Conservation (phyloP, 2,888 invertebrate species). For the Polyommatus iphigenia region DNA sequence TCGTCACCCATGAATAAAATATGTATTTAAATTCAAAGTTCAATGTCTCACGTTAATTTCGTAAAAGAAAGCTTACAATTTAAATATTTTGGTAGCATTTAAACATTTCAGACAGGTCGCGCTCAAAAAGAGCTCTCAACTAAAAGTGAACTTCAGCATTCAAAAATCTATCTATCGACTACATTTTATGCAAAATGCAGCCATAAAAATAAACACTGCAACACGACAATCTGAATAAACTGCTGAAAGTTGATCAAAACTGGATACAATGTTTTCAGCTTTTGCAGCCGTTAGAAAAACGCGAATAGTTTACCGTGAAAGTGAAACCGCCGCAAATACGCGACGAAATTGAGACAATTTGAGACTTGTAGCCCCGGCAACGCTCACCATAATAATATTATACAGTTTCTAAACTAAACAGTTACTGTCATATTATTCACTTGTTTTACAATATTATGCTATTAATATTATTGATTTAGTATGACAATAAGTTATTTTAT, state of each 20-base stretch:
- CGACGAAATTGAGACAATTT: neutral
- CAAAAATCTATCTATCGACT: neutral
- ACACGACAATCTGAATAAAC: neutral
- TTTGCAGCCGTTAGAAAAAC: neutral
- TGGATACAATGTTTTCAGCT: neutral
- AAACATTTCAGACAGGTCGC: neutral
- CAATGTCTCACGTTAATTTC: neutral
- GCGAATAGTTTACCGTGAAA: neutral
- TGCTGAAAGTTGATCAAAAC: conserved; percentile 4
- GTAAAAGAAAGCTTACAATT: neutral
- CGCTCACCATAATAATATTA: neutral
- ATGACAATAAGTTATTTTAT: neutral
- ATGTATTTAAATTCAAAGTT: neutral
- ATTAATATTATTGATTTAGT: neutral
- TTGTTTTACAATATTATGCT: neutral
- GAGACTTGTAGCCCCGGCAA: neutral
- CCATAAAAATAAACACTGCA: neutral
- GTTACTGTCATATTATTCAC: neutral
- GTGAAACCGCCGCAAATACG: neutral
- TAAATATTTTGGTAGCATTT: neutral
- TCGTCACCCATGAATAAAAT: too few species aligned
- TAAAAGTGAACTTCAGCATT: neutral
- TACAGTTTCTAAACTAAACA: neutral
- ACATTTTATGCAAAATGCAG: neutral
- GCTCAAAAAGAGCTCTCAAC: neutral